Evolutionary conservation across 2,888 invertebrate genomes (phyloP).

Genomic region (Rugalucina vietnamica): DNA sequence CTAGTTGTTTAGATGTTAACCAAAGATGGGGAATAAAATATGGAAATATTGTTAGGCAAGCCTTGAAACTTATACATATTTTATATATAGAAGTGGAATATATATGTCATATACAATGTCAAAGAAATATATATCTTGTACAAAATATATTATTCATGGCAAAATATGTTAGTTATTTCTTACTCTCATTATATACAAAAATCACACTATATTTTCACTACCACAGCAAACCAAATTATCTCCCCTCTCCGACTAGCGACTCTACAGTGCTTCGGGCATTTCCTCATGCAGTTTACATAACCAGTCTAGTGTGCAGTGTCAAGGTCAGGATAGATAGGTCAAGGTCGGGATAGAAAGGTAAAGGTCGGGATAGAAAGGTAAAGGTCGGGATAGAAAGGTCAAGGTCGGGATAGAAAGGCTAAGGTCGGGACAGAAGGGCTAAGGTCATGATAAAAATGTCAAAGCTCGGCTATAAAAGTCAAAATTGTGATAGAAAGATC

Average conservation of each 20-base stretch:
- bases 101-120: too few relatives aligned
- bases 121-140: too few relatives aligned
- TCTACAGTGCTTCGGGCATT: conserved; percentile 64
- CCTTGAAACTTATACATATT: too few relatives aligned
- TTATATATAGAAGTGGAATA: too few relatives aligned
- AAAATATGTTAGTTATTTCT: not conserved
- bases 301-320: conserved; percentile 51
- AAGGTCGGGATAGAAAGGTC: not conserved
- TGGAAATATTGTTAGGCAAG: too few relatives aligned
- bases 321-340: conserved; percentile 21
- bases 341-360: not conserved
- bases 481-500: too few relatives aligned
- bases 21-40: too few relatives aligned
- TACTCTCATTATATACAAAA: not conserved
- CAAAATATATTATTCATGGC: too few relatives aligned
- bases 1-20: too few relatives aligned
- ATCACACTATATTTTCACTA: not conserved
- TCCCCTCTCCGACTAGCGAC: conserved; percentile 45
- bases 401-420: not conserved
- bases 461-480: too few relatives aligned
- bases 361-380: not conserved
- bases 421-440: too few relatives aligned
- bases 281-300: conserved; percentile 23
- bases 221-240: conserved; percentile 27
- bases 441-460: too few relatives aligned